Evolutionary conservation across 2,888 invertebrate species (phyloP).

Genomic region (Ichneumoninae sp.): DNA sequence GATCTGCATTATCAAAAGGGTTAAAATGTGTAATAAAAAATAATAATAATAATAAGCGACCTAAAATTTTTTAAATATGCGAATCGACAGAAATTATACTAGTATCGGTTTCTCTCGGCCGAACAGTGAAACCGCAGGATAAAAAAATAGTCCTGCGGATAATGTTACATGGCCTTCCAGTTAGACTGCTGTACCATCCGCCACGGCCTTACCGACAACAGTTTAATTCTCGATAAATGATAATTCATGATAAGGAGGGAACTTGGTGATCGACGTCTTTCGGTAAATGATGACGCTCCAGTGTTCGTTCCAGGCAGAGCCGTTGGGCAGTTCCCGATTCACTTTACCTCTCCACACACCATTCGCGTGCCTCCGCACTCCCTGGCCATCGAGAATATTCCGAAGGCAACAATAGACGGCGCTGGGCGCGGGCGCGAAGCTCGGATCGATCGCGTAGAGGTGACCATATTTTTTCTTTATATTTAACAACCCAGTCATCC

Average conservation of each 20-base stretch:
- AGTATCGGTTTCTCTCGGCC: conserved; percentile 14
- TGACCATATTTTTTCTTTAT: conserved; percentile 76
- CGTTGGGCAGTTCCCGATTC: neutral
- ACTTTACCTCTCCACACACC: neutral
- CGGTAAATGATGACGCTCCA: neutral
- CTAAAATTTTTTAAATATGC: conserved; percentile 11
- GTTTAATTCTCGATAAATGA: neutral
- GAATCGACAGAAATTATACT: neutral
- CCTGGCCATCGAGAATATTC: conserved; percentile 2
- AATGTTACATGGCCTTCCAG: neutral
- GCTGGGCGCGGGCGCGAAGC: conserved; percentile 73
- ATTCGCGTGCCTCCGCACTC: conserved; percentile 14
- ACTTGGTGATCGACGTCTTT: neutral
- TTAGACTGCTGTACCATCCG: conserved; percentile 13
- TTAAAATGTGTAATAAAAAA: too few species aligned
- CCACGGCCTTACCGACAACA: neutral
- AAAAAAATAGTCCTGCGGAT: neutral
- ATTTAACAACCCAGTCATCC: conserved; percentile 70
- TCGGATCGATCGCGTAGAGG: conserved; percentile 79
- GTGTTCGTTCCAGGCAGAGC: neutral
- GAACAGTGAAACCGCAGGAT: neutral
- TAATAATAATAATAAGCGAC: neutral
- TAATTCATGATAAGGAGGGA: neutral
- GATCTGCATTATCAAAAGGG: too few species aligned
- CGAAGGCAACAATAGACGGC: conserved; percentile 60